These are phyloP conservation scores for Porphyrio hochstetteri DNA, from an alignment of 2,113 vertebrate genomes.

Conservation along the genomic window DNA sequence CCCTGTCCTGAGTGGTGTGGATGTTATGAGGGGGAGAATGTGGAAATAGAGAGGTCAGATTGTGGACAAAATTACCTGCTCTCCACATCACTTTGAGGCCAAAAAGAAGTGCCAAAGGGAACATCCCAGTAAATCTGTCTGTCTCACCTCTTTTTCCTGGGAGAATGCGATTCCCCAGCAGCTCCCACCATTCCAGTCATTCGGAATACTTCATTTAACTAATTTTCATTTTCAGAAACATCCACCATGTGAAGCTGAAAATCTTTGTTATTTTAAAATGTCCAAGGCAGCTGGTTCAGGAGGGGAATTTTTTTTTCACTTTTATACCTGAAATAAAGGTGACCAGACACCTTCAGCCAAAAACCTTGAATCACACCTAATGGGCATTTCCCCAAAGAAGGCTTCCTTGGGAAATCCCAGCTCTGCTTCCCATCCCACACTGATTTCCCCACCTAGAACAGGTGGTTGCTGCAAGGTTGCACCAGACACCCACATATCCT, in stretches of 20 bases:
- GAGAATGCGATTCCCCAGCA: neutral
- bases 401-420: neutral
- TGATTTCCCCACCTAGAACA: neutral
- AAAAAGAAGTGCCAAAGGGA: neutral
- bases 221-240: neutral
- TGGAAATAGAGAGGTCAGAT: neutral
- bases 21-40: rapidly evolving
- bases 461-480: neutral
- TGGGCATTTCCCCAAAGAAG: neutral
- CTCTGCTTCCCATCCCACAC: neutral
- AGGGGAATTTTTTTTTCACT: neutral
- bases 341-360: neutral
- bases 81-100: neutral
- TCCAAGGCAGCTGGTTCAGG: neutral
- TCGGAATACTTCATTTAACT: neutral
- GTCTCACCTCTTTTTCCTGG: neutral
- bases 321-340: neutral
- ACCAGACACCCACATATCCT: neutral
- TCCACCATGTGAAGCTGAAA: neutral
- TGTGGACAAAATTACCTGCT: neutral
- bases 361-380: neutral
- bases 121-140: neutral
- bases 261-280: neutral
- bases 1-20: no score
- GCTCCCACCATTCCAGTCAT: neutral